Evolutionary conservation across 2,888 invertebrate genomes (phyloP).

Genomic region (Hypomecis punctinalis): DNA sequence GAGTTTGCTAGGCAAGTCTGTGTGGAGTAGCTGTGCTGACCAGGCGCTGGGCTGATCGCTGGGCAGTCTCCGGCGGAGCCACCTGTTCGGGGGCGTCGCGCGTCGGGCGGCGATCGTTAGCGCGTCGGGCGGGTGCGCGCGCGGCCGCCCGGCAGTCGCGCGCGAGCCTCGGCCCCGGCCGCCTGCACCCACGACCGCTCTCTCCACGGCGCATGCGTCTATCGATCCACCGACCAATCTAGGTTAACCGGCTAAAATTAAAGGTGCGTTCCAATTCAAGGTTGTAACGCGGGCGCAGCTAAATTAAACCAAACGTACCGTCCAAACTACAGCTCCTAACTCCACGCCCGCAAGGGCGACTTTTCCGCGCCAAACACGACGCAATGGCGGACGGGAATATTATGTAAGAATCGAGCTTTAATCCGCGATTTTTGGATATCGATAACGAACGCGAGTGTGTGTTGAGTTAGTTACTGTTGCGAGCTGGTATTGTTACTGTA

Average conservation of each 20-base stretch:
- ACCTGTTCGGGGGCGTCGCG: slow-evolving; percentile 45
- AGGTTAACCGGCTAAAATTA: slow-evolving; percentile 85
- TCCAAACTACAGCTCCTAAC: slow-evolving; percentile 52
- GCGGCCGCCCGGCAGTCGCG: slow-evolving; percentile 59
- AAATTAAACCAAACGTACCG: slow-evolving; percentile 63
- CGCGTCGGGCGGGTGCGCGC: slow-evolving; percentile 49
- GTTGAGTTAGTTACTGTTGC: slow-evolving; percentile 34
- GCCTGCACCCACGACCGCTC: slow-evolving; percentile 57
- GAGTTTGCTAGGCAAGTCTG: no score
- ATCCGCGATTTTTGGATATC: slow-evolving; percentile 60
- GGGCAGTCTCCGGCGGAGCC: slow-evolving; percentile 6
- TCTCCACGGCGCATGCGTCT: slow-evolving; percentile 77
- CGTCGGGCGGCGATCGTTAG: slow-evolving; percentile 51
- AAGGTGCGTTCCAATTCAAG: slow-evolving; percentile 84
- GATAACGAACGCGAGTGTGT: slow-evolving; percentile 36
- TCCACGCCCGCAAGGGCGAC: slow-evolving; percentile 60
- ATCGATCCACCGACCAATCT: slow-evolving; percentile 72
- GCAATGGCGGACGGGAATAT: slow-evolving; percentile 73
- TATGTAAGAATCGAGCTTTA: slow-evolving; percentile 75
- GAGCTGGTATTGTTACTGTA: not conserved
- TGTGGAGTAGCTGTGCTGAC: no score
- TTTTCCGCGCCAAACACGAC: slow-evolving; percentile 64
- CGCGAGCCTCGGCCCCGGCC: slow-evolving; percentile 59
- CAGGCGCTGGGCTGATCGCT: no score
- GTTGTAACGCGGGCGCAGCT: slow-evolving; percentile 81